Conservation (phyloP, 1,140 invertebrate species). For the Bombus haemorrhoidalis region DNA sequence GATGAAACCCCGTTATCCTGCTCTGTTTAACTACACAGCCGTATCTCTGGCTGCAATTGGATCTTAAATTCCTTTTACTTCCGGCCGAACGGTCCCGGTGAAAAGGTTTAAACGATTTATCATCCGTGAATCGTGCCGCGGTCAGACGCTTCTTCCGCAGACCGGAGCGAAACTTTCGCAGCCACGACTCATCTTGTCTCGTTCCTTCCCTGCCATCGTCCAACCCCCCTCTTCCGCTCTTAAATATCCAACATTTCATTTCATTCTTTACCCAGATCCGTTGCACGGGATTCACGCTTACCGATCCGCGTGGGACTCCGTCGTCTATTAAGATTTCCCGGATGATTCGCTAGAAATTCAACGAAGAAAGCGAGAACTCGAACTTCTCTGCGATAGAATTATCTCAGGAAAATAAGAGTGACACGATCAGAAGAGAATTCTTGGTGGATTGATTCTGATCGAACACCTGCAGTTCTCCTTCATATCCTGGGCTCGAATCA, state of each 20-base stretch:
- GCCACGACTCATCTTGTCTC: slow-evolving; percentile 53
- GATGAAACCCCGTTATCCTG: slow-evolving; percentile 20
- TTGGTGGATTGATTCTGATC: neutral
- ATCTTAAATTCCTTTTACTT: slow-evolving; percentile 82
- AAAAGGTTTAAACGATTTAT: slow-evolving; percentile 81
- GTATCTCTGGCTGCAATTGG: slow-evolving; percentile 62
- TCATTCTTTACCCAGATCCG: slow-evolving; percentile 37
- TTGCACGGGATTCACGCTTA: slow-evolving; percentile 30
- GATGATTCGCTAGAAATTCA: neutral
- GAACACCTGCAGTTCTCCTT: slow-evolving; percentile 12
- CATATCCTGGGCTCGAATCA: neutral
- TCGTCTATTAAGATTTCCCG: slow-evolving; percentile 8
- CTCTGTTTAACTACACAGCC: slow-evolving; percentile 42
- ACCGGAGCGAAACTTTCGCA: slow-evolving; percentile 62
- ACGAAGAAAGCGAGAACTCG: neutral
- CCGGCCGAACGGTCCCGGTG: slow-evolving; percentile 76
- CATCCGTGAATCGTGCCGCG: slow-evolving; percentile 76
- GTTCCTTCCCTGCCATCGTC: slow-evolving; percentile 22
- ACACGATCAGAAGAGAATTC: neutral
- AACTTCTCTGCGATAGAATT: neutral
- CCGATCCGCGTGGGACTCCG: neutral
- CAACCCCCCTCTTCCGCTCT: slow-evolving; percentile 23
- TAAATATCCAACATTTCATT: slow-evolving; percentile 56
- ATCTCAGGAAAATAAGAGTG: neutral
- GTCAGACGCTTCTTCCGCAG: slow-evolving; percentile 72